A percentile compares a stretch with the other conserved stretches of the same genome.
These are phyloP conservation scores for Notodonta dromedarius DNA, from an alignment of 2,888 invertebrate genomes.

Conservation along the genomic window DNA sequence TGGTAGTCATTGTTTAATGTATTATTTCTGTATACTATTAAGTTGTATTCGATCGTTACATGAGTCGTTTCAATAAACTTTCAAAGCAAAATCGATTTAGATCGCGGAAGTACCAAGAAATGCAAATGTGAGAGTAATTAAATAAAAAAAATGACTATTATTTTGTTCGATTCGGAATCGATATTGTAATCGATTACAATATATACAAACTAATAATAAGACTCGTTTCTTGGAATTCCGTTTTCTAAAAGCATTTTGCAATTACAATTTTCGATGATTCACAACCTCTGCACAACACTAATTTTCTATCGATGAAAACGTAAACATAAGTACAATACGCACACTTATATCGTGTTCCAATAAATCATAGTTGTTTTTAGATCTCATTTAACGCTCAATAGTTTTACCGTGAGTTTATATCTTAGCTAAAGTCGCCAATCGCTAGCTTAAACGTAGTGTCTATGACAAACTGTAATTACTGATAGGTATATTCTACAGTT, in stretches of 20 bases:
- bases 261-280: neutral
- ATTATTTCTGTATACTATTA: neutral
- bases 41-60: neutral
- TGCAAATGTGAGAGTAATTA: neutral
- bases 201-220: neutral
- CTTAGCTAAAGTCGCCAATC: too few relatives aligned
- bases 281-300: neutral
- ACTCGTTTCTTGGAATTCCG: neutral
- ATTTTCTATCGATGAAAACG: neutral
- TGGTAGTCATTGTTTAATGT: conserved; percentile 26
- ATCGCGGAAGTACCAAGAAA: neutral
- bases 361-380: neutral
- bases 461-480: too few relatives aligned
- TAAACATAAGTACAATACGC: neutral
- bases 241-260: neutral
- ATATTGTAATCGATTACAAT: neutral
- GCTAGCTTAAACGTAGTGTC: too few relatives aligned
- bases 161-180: neutral
- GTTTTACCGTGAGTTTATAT: too few relatives aligned
- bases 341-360: neutral
- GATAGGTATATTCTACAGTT: too few relatives aligned
- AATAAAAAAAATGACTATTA: neutral
- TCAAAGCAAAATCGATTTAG: neutral
- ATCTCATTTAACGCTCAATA: neutral
- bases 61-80: neutral